Base-by-base conservation (phyloP, 2,888 invertebrate species). In the Chrysopilus asiliformis region DNA sequence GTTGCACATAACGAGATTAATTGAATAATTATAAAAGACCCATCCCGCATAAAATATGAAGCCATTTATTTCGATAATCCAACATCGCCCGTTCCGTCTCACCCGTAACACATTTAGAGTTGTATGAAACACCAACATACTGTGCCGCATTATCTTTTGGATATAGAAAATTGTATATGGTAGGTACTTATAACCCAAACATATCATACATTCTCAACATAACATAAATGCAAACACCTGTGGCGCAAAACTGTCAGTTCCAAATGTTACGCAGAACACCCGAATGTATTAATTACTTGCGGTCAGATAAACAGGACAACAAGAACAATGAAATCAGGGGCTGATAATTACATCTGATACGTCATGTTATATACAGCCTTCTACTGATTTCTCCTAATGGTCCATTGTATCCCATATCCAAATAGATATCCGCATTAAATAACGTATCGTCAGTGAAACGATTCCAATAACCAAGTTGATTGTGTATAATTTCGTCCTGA, bases 221-320 rank as follows among this genome's bases (percentile, higher is more conserved):
- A 36, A 24, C 24, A 8, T 10, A 28, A 53, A 47, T 47, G 49
- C 44, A 53, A 52, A 56, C 60, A 61, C 60, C 60, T 60, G 61
- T 60, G 60, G 60, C 61, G 53, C 51, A 53, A 39, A 50, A 45
- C 44, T 52, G 51, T 55, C 54, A 50, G 38, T 25, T 39, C 37
- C 38, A 43, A 46, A 45, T 49, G 52, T 39, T 43, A 22, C 36
- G 35, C 33, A 32, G 28, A 32, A 44, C 40, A 47, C 46, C 43
- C 43, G 33, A 45, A 47, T 48, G 47, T 50, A 57, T 58, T 56
- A 56, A 57, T 57, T 56, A 55, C 50, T 42, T 39, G 42, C 31
- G 41, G 41, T 42, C 41, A 42, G 41, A 42, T 38, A 36, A 42
- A 39, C 41, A 39, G 39, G 30, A 39, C 29, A 36, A 33, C 39